Evolutionary conservation across 1,140 invertebrate species (phyloP).

Genomic region (Rhysida immarginata): DNA sequence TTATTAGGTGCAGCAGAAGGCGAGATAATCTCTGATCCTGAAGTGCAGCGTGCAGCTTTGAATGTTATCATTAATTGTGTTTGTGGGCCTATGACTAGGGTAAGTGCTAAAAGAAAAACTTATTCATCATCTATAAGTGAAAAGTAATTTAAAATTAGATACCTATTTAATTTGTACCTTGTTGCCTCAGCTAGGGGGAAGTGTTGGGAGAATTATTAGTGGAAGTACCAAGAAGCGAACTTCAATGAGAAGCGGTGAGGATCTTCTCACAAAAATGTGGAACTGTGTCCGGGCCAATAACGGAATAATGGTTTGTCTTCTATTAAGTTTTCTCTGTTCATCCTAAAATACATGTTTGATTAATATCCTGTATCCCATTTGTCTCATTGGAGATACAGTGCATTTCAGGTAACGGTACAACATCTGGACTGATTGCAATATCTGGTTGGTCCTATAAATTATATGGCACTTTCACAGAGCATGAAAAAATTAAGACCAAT

Average conservation of each 20-base stretch:
- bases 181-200: constrained; percentile 39
- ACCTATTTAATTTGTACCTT: background rate
- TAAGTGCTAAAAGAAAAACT: constrained; percentile 27
- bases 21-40: constrained; percentile 71
- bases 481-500: too few species aligned
- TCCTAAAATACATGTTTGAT: too few species aligned
- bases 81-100: constrained; percentile 71
- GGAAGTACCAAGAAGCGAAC: constrained; percentile 50
- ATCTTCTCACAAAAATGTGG: constrained; percentile 80
- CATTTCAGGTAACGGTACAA: too few species aligned
- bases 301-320: constrained; percentile 68
- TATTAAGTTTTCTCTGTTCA: too few species aligned
- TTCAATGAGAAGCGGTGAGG: constrained; percentile 56
- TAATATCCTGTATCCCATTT: too few species aligned
- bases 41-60: constrained; percentile 79
- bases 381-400: too few species aligned
- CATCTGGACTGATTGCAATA: too few species aligned
- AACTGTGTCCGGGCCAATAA: constrained; percentile 82
- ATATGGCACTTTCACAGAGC: too few species aligned
- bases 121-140: background rate
- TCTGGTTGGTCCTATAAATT: too few species aligned
- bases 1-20: constrained; percentile 74
- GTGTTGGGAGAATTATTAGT: constrained; percentile 43
- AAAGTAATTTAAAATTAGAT: background rate
- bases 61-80: constrained; percentile 81